phyloP scores from a whole-genome alignment of 2,797 vertebrate species.

The Oreortyx pictus region DNA sequence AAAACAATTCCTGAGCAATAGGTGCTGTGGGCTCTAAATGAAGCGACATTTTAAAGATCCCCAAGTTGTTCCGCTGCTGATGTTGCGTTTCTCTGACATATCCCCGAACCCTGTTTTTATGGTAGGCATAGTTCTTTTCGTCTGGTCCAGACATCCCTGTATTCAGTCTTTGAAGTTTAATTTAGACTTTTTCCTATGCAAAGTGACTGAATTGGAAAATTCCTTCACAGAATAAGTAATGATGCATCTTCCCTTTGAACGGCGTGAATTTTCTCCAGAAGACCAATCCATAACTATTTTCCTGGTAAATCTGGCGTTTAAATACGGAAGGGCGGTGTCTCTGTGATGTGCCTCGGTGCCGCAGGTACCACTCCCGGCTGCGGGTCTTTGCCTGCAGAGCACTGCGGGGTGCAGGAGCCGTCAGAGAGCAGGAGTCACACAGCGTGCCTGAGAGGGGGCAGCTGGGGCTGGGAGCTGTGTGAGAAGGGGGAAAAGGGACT shows the following conservation, averaged over 20 bases:
- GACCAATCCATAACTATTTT: neutral
- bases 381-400: neutral
- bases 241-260: neutral
- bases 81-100: constrained; percentile 54
- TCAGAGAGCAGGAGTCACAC: neutral
- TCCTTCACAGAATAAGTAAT: neutral
- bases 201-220: neutral
- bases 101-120: constrained; percentile 11
- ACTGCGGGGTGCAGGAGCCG: neutral
- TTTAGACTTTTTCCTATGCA: neutral
- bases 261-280: neutral
- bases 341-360: neutral
- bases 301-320: neutral
- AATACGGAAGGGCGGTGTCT: neutral
- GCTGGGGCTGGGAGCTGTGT: neutral
- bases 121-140: constrained; percentile 26
- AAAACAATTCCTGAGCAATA: neutral
- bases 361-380: neutral
- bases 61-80: constrained; percentile 25
- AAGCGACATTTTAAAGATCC: constrained; percentile 10
- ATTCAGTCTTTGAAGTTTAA: constrained; percentile 10
- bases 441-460: neutral
- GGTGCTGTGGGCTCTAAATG: neutral
- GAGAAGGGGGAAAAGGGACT: neutral
- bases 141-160: neutral